Conservation (phyloP, 1,140 invertebrate species). For the Thalassaphorura encarpata region DNA sequence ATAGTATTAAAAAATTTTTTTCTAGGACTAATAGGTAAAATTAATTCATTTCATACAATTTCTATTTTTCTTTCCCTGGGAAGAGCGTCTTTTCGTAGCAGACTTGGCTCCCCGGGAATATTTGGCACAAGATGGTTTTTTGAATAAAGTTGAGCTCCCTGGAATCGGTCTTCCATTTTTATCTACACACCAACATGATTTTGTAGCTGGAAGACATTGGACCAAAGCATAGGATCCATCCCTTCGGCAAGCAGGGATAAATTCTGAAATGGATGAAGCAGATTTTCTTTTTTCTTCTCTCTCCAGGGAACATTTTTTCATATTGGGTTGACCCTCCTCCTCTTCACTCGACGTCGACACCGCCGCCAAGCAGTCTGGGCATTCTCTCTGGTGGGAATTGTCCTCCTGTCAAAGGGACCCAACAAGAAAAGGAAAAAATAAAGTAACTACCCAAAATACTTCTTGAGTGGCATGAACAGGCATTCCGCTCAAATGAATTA, state of each 20-base stretch:
- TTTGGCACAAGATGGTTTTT: conserved; percentile 53
- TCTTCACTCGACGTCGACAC: conserved; percentile 16
- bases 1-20: background rate
- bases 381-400: no score
- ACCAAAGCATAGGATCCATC: conserved; percentile 72
- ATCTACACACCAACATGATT: conserved; percentile 75
- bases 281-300: conserved; percentile 17
- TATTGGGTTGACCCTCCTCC: background rate
- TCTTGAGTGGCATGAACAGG: no score
- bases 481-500: no score
- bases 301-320: conserved; percentile 19
- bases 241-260: conserved; percentile 54
- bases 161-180: conserved; percentile 63
- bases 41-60: conserved; percentile 29
- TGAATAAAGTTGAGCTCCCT: conserved; percentile 53
- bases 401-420: no score
- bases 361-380: conserved; percentile 27
- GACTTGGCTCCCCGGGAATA: conserved; percentile 18
- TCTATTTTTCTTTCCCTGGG: conserved; percentile 24
- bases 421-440: no score
- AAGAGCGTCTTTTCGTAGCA: conserved; percentile 26
- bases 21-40: background rate
- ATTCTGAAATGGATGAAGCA: conserved; percentile 16
- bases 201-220: conserved; percentile 67
- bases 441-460: no score